phyloP scores from a whole-genome alignment of 2,888 invertebrate genomes.

The Leucania comma region DNA sequence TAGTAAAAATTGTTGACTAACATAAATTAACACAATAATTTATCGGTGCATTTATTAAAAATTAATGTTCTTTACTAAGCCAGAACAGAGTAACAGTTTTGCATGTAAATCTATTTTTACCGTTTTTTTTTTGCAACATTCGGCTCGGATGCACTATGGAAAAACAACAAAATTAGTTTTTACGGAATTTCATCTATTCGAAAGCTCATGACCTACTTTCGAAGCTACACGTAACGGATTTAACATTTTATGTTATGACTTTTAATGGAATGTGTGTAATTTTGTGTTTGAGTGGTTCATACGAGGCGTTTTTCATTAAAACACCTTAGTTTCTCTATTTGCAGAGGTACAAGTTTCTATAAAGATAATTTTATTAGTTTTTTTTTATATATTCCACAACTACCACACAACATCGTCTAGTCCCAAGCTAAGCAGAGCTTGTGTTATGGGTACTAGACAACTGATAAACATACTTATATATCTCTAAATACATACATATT shows the following conservation, averaged over 20 bases:
- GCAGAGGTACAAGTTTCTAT: too few species aligned
- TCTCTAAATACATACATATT: too few species aligned
- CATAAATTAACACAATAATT: too few species aligned
- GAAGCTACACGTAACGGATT: constrained; percentile 16
- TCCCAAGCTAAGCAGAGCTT: too few species aligned
- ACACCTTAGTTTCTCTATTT: neutral
- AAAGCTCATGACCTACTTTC: constrained; percentile 41
- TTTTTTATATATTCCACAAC: too few species aligned
- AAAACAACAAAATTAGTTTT: constrained; percentile 46
- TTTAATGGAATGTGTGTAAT: neutral
- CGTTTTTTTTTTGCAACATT: constrained; percentile 34
- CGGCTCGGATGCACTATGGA: neutral
- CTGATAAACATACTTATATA: too few species aligned
- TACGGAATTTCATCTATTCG: constrained; percentile 48
- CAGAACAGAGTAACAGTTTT: neutral
- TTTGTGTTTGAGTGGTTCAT: neutral
- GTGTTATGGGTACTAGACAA: too few species aligned
- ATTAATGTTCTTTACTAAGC: neutral
- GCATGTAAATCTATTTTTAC: constrained; percentile 2
- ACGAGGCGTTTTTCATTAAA: too few species aligned
- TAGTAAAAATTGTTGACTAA: too few species aligned
- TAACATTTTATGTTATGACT: constrained; percentile 4
- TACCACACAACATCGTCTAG: too few species aligned
- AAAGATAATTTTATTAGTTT: too few species aligned
- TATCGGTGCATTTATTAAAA: too few species aligned